Percentiles rank a stretch among this genome's conserved stretches.
Conservation (phyloP, 92 coral and sea anemone genomes). For the Pocillopora grandis region DNA sequence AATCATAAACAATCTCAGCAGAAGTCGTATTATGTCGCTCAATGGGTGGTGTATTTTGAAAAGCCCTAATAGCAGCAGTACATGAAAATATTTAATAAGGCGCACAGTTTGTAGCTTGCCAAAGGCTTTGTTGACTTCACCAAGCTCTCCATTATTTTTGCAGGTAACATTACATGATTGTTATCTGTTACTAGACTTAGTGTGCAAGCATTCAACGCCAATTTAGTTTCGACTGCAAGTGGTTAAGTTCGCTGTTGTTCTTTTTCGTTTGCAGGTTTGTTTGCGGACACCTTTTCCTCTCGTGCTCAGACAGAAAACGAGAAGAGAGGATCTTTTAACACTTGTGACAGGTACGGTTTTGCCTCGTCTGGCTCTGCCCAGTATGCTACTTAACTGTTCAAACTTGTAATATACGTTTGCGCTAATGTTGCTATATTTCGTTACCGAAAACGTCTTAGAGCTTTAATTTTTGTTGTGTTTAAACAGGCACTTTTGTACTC, state of each 20-base stretch:
- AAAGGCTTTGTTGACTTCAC: slow-evolving; percentile 6
- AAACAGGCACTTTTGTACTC: background rate
- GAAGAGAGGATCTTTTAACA: background rate
- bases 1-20: slow-evolving; percentile 18
- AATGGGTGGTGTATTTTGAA: slow-evolving; percentile 21
- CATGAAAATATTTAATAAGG: slow-evolving; percentile 5
- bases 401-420: background rate
- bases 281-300: background rate
- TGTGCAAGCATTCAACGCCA: background rate
- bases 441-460: background rate
- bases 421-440: background rate
- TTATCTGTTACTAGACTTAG: background rate
- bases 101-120: slow-evolving; percentile 13
- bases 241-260: background rate
- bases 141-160: background rate
- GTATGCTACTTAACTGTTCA: background rate
- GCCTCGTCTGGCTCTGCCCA: too few species aligned
- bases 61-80: background rate
- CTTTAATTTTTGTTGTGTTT: background rate
- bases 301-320: background rate
- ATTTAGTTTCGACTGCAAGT: background rate
- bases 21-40: background rate
- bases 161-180: background rate
- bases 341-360: background rate
- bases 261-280: slow-evolving; percentile 12